Conservation (phyloP, 1,140 invertebrate genomes). For the Tribolium castaneum region DNA sequence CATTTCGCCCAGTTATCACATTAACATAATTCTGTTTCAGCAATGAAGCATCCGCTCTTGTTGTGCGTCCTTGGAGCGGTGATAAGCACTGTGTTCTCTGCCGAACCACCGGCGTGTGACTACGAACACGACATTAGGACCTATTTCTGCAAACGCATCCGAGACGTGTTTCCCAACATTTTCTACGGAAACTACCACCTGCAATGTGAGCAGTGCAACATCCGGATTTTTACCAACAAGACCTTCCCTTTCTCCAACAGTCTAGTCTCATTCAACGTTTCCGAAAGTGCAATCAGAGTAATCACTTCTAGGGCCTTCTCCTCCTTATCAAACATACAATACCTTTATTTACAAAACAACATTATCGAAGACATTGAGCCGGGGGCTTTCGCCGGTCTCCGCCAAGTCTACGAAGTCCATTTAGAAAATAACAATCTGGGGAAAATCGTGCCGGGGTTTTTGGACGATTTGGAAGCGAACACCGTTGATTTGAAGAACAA, state of each 20-base stretch:
- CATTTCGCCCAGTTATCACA: not conserved
- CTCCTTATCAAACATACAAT: conserved; percentile 51
- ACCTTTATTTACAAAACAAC: conserved; percentile 57
- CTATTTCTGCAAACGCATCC: conserved; percentile 55
- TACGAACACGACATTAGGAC: conserved; percentile 43
- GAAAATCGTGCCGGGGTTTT: conserved; percentile 51
- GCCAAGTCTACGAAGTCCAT: conserved; percentile 55
- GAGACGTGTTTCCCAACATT: conserved; percentile 52
- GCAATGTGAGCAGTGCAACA: conserved; percentile 53
- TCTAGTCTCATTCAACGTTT: conserved; percentile 54
- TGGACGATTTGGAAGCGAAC: conserved; percentile 53
- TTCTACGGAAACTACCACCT: conserved; percentile 57
- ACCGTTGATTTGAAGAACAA: conserved; percentile 54
- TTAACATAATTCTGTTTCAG: conserved; percentile 4
- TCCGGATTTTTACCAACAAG: conserved; percentile 50
- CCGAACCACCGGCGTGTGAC: not conserved
- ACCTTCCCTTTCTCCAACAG: conserved; percentile 54
- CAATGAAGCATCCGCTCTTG: not conserved
- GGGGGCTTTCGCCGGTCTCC: conserved; percentile 56
- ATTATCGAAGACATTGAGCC: conserved; percentile 46
- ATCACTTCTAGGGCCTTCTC: conserved; percentile 52
- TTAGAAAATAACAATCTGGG: conserved; percentile 56
- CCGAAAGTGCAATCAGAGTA: conserved; percentile 50
- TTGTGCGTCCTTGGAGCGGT: not conserved
- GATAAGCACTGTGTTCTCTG: not conserved